Percentiles rank a stretch among this genome's conserved stretches.
These are phyloP conservation scores for Steinernema carpocapsae DNA, from an alignment of 2,888 invertebrate genomes.

Conservation along the genomic window DNA sequence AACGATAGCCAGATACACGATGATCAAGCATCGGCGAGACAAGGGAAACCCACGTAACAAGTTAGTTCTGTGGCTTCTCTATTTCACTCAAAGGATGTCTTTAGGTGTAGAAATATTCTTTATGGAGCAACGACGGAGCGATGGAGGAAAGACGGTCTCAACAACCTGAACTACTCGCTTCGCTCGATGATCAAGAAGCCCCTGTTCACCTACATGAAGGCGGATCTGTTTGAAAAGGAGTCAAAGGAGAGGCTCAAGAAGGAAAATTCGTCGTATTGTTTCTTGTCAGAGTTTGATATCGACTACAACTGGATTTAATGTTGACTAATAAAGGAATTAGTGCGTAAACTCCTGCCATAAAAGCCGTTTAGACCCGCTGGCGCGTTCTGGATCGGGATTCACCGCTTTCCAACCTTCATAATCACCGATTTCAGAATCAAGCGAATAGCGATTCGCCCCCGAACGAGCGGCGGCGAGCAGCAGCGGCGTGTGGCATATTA, in stretches of 20 bases:
- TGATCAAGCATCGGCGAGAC: conserved; percentile 89
- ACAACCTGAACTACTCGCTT: conserved; percentile 69
- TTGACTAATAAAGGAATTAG: too few relatives aligned
- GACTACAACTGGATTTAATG: too few relatives aligned
- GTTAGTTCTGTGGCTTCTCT: conserved; percentile 47
- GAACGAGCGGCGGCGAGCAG: too few relatives aligned
- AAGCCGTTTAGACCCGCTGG: too few relatives aligned
- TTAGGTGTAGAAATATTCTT: conserved; percentile 72
- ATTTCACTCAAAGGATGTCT: conserved; percentile 41
- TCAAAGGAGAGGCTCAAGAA: conserved; percentile 45
- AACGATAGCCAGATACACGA: conserved; percentile 90
- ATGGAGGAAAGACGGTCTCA: conserved; percentile 71
- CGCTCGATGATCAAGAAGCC: conserved; percentile 43
- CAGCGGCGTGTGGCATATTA: too few relatives aligned
- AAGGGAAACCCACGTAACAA: conserved; percentile 77
- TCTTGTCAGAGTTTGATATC: too few relatives aligned
- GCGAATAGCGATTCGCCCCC: too few relatives aligned
- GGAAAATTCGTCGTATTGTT: too few relatives aligned
- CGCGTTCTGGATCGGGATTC: too few relatives aligned
- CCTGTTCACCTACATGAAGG: conserved; percentile 59
- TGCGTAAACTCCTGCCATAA: too few relatives aligned
- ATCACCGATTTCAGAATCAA: too few relatives aligned
- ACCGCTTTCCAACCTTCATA: too few relatives aligned
- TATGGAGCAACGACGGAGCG: conserved; percentile 70
- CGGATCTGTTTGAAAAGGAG: conserved; percentile 62